Percentiles rank a stretch among this genome's conserved stretches.
Evolutionary conservation across 2,113 vertebrate genomes (phyloP).

Genomic region (Anhinga rufa): DNA sequence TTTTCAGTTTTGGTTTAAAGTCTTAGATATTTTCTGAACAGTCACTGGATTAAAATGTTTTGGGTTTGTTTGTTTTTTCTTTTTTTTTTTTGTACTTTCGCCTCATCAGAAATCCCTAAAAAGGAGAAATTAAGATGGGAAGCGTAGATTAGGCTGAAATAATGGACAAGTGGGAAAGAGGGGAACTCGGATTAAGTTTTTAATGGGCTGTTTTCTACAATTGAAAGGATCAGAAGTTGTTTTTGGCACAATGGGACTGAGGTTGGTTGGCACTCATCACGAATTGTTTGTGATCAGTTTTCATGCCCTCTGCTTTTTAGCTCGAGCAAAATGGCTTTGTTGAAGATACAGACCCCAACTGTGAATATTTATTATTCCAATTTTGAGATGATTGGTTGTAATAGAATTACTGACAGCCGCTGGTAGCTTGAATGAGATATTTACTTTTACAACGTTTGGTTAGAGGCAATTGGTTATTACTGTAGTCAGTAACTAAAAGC

Average conservation of each 20-base stretch:
- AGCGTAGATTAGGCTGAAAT: background rate
- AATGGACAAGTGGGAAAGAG: background rate
- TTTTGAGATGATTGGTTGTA: background rate
- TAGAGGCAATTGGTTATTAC: background rate
- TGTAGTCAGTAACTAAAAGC: background rate
- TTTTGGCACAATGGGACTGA: background rate
- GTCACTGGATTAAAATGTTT: background rate
- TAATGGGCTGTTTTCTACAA: background rate
- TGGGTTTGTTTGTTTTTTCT: no score
- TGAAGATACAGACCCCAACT: background rate
- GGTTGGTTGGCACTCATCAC: background rate
- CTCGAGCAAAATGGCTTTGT: background rate
- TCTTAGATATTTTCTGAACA: background rate
- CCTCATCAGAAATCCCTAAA: background rate
- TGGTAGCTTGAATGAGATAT: background rate
- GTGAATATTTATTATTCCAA: background rate
- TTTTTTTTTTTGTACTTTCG: background rate
- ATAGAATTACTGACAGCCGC: background rate
- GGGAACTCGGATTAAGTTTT: accelerated
- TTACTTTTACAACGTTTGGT: background rate
- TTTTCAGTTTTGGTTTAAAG: background rate
- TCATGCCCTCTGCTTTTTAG: background rate
- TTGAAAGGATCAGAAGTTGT: background rate
- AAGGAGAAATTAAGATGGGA: background rate
- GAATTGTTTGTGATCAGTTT: background rate